Conservation (phyloP, 2,113 vertebrate genomes). For the Thryonomys swinderianus region DNA sequence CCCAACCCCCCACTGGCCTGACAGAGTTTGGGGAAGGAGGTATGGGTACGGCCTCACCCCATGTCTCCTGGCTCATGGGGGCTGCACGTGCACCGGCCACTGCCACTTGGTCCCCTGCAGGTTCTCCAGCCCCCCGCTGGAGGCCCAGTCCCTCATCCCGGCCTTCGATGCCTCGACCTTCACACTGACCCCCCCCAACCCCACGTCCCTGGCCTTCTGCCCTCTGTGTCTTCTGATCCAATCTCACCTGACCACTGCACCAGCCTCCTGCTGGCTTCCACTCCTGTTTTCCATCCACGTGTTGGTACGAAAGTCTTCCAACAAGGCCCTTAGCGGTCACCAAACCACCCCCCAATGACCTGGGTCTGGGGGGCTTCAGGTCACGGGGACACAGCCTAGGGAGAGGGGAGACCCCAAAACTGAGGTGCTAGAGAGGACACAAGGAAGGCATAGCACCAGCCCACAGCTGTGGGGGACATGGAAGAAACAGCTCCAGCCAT, state of each 20-base stretch:
- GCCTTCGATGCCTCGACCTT: neutral
- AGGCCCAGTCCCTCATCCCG: neutral
- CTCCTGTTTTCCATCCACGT: neutral
- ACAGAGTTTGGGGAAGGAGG: neutral
- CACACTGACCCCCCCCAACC: neutral
- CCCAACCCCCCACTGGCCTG: conserved; percentile 63
- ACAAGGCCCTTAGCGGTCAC: neutral
- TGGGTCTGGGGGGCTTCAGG: fast-evolving
- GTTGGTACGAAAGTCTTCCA: neutral
- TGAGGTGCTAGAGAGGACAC: neutral
- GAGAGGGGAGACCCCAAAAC: neutral
- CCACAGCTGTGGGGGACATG: fast-evolving
- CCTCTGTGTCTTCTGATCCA: neutral
- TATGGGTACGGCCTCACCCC: neutral
- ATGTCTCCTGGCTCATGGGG: fast-evolving
- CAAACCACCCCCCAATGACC: neutral
- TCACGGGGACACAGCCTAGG: neutral
- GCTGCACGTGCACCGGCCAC: neutral
- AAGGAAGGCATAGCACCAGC: neutral
- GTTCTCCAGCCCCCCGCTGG: neutral
- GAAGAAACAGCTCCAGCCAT: neutral
- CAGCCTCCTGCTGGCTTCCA: fast-evolving
- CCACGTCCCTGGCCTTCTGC: neutral
- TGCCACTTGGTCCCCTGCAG: fast-evolving
- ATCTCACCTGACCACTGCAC: fast-evolving